Percentiles rank a stretch among this genome's conserved stretches.
These are phyloP conservation scores for Axea sp. DNA, from an alignment of 2,888 invertebrate genomes.

Conservation along the genomic window DNA sequence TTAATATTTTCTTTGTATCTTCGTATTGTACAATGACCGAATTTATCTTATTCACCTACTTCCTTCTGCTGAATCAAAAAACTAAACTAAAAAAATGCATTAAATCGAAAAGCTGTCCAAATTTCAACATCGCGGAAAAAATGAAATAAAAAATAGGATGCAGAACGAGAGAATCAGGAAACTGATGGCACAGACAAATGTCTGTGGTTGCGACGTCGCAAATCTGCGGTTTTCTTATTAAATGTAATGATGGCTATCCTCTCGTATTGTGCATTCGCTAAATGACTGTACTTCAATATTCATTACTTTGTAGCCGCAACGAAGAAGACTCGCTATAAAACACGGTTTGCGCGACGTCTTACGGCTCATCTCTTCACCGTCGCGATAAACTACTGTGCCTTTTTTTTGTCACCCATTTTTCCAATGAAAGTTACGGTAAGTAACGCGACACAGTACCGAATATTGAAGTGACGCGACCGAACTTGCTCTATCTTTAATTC, in stretches of 20 bases:
- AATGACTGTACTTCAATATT: conserved; percentile 74
- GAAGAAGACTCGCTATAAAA: conserved; percentile 68
- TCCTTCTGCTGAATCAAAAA: too few relatives aligned
- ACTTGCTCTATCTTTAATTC: too few relatives aligned
- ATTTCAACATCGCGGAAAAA: too few relatives aligned
- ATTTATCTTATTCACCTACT: too few relatives aligned
- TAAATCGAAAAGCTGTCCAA: too few relatives aligned
- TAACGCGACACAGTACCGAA: too few relatives aligned
- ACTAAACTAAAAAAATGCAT: too few relatives aligned
- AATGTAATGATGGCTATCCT: conserved; percentile 75
- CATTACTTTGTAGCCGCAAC: conserved; percentile 66
- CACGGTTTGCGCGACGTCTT: conserved; percentile 58
- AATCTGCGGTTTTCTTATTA: conserved; percentile 78
- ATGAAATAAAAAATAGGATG: conserved; percentile 28
- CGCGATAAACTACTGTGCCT: conserved; percentile 51
- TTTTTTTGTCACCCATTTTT: conserved; percentile 58
- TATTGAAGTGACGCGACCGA: too few relatives aligned
- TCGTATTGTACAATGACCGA: too few relatives aligned
- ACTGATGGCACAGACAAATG: conserved; percentile 51
- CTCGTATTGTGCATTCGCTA: conserved; percentile 73
- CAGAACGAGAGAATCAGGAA: conserved; percentile 56
- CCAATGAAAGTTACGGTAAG: conserved; percentile 75
- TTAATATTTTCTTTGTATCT: too few relatives aligned
- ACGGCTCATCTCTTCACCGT: conserved; percentile 66
- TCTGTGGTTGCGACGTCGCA: conserved; percentile 65